Conservation (phyloP, 1,140 invertebrate species). For the Asobara japonica region DNA sequence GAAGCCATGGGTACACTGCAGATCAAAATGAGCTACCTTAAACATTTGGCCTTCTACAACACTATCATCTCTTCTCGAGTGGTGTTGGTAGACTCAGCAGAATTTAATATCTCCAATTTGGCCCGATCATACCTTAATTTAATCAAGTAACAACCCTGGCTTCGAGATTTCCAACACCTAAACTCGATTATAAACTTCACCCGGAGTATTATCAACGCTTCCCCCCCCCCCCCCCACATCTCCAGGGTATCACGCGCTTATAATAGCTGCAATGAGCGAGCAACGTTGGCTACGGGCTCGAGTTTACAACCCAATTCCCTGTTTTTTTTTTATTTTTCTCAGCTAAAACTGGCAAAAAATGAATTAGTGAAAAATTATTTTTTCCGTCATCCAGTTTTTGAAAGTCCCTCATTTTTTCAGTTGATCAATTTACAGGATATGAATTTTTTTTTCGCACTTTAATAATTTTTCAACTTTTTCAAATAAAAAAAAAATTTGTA, state of each 20-base stretch:
- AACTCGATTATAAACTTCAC: conserved; percentile 17
- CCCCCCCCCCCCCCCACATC: not conserved
- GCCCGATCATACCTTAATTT: conserved; percentile 36
- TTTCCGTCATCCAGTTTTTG: too few relatives aligned
- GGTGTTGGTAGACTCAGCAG: not conserved
- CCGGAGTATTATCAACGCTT: conserved; percentile 11
- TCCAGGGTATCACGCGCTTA: not conserved
- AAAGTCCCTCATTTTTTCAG: too few relatives aligned
- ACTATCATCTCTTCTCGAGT: too few relatives aligned
- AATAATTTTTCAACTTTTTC: too few relatives aligned
- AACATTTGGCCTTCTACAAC: too few relatives aligned
- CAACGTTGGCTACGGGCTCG: not conserved
- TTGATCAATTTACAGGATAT: too few relatives aligned
- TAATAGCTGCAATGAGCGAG: conserved; percentile 13
- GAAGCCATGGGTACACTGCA: too few relatives aligned
- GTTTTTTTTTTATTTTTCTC: not conserved
- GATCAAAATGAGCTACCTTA: too few relatives aligned
- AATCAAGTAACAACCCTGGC: conserved; percentile 22
- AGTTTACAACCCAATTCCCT: not conserved
- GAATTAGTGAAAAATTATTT: too few relatives aligned
- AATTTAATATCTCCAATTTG: conserved; percentile 37
- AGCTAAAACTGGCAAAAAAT: too few relatives aligned
- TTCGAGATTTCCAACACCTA: not conserved
- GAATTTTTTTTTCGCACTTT: too few relatives aligned
- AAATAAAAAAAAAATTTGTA: too few relatives aligned